Conservation (phyloP, 2,113 vertebrate genomes). For the Prunella fulvescens region DNA sequence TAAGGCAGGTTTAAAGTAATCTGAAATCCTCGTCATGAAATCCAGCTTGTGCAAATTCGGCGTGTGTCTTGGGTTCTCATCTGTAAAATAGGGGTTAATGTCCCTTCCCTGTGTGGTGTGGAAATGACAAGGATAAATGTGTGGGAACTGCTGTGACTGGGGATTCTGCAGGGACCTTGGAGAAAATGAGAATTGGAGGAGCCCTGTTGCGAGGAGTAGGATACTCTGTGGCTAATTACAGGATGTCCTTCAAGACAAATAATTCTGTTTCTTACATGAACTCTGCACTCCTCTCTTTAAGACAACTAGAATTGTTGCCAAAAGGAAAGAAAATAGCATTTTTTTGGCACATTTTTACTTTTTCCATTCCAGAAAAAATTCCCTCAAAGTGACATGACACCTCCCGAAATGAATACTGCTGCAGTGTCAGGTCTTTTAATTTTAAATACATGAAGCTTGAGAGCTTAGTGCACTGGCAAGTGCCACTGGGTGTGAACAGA, state of each 20-base stretch:
- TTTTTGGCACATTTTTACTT: conserved; percentile 19
- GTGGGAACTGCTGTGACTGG: background rate
- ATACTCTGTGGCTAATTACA: background rate
- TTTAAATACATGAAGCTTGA: conserved; percentile 49
- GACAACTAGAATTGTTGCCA: background rate
- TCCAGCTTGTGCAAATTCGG: background rate
- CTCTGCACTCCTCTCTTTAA: background rate
- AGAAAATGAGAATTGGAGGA: conserved; percentile 21
- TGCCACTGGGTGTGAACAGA: conserved; percentile 10
- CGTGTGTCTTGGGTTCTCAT: background rate
- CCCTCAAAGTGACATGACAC: conserved; percentile 28
- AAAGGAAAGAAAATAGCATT: conserved; percentile 10
- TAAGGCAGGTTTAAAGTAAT: background rate
- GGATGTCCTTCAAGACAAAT: conserved; percentile 32
- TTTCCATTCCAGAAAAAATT: conserved; percentile 26
- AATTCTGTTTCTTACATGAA: background rate
- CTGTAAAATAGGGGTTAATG: background rate
- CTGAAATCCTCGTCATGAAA: background rate
- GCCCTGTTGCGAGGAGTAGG: background rate
- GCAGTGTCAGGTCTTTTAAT: conserved; percentile 37
- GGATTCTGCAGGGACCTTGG: background rate
- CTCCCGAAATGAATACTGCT: conserved; percentile 32
- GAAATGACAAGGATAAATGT: background rate
- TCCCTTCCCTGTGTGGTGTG: background rate
- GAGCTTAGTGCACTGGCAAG: conserved; percentile 14